Percentiles rank a stretch among this genome's conserved stretches.
These are phyloP conservation scores for Microcebus ravelobensis DNA, from an alignment of 2,113 vertebrate genomes.

Conservation along the genomic window DNA sequence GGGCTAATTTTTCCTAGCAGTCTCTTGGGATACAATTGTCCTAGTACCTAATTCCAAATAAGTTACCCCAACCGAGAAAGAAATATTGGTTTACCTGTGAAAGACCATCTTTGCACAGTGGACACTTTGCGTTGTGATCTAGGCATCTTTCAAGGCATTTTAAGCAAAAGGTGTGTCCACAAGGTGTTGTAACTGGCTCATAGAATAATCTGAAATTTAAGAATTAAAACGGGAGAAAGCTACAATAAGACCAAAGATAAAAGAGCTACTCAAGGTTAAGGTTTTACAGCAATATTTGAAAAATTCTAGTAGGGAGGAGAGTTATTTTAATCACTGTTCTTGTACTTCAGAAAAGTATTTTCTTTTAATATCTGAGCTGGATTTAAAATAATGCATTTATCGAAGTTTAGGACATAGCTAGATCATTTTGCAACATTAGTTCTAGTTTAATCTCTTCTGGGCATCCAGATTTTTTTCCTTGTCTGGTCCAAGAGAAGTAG, in stretches of 20 bases:
- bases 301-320: background rate
- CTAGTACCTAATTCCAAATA: constrained; percentile 25
- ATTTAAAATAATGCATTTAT: constrained; percentile 32
- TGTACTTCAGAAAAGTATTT: background rate
- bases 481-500: constrained; percentile 17
- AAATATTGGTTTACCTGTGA: constrained; percentile 87
- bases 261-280: constrained; percentile 24
- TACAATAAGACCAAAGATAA: constrained; percentile 41
- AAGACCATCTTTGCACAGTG: constrained; percentile 94
- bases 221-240: constrained; percentile 70
- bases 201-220: constrained; percentile 91
- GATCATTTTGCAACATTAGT: constrained; percentile 42
- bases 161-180: constrained; percentile 96
- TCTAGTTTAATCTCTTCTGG: background rate
- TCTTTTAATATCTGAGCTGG: constrained; percentile 44
- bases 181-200: constrained; percentile 95
- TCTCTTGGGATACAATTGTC: background rate
- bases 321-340: background rate
- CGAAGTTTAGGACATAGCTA: background rate
- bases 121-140: constrained; percentile 95
- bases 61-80: background rate
- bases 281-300: constrained; percentile 12
- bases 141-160: constrained; percentile 95
- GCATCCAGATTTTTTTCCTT: background rate
- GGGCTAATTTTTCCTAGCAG: background rate